Base-by-base conservation (phyloP, 2,113 vertebrate genomes). In the Ictalurus furcatus region DNA sequence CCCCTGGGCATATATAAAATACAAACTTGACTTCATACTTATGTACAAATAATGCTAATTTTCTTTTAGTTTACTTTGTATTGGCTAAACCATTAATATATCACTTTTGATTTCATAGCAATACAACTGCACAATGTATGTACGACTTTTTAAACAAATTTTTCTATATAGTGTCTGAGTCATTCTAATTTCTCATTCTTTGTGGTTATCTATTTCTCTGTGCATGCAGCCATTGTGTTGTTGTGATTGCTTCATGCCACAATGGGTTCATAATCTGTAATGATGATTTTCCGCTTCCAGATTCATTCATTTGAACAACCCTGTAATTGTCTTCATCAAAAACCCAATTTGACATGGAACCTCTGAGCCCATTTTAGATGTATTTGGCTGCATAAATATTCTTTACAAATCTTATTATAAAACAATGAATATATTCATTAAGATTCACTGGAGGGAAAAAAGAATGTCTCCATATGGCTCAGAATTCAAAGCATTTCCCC, bases 361-460 rank as follows among this genome's bases (percentile, higher is more conserved):
- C 93, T 86, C 88, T 86, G 87, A 11, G 86, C n/a, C 48, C 40
- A 58, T 90, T 88, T 89, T 86, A 7, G 85, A 90, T 90, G 90
- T 93, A 92, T 89, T 83, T 87, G 81, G 82, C 84, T 85, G 84
- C 86, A 88, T 88, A 80, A 85, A 67, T 84, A 87, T 89, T 78
- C 73, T 48, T 44, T 25, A 1, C 40, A 76, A 48, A 76, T 25
- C 19, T 48, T 40, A 78, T 78, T 78, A 78, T 25, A 78, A 48
- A 3, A 48, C 21, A 48, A 28, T 94, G 93, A 94, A 93, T 93
- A 94, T 94, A 93, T 95, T 95, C 92, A 95, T 95, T 94, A 93
- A 81, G 94, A 94, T 90, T 93, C 92, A 86, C 5, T 56, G 90
- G 92, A 92, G 90, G 90, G 92, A 92, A 92, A 91, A 85, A 92